Base-by-base conservation (phyloP, 53 echinoderm and acorn worm species). In the Luidia sarsii region DNA sequence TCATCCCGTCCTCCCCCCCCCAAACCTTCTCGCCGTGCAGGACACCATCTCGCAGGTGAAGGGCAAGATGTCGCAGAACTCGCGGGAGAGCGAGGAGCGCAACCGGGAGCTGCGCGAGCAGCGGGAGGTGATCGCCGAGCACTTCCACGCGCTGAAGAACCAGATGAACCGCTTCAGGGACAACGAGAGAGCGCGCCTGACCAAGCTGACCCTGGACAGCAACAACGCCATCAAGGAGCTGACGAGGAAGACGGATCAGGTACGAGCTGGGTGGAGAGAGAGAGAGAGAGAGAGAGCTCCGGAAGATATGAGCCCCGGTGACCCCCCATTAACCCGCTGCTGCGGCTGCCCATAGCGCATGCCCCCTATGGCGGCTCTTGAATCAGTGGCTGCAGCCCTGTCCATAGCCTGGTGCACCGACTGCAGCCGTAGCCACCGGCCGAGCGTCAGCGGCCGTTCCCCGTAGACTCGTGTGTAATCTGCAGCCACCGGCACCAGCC, bases 11-110 rank as follows among this genome's bases (percentile, higher is more conserved):
- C n/a, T n/a, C n/a, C n/a, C n/a, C n/a, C n/a, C n/a, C n/a, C n/a
- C n/a, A n/a, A n/a, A n/a, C n/a, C n/a, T n/a, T n/a, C n/a, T 68
- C 14, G 16, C 49, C 30, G 29, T 11, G 3, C 22, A 15, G 95
- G 95, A 95, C 82, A 96, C 92, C 11, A 96, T 96, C 33, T 86
- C 88, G 19, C 88, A 90, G 70, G 82, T 96, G 43, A 96, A 86
- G 72, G 86, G 93, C 39, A 96, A 96, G 83, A 96, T 96, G 96
- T 79, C 96, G 2, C 96, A 96, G 86, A 96, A 96, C 72, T 80
- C 93, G 0, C 86, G 85, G 33, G 96, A 96, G 67, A 96, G 96
- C 49, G 96, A 96, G 50, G 96, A 96, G 39, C 68, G 94, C 54
- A 95, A 95, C 70, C 84, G 82, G 36, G 92, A 96, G 37, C 84